Evolutionary conservation across 2,888 invertebrate genomes (phyloP).

Genomic region (Oxycera nigricornis): DNA sequence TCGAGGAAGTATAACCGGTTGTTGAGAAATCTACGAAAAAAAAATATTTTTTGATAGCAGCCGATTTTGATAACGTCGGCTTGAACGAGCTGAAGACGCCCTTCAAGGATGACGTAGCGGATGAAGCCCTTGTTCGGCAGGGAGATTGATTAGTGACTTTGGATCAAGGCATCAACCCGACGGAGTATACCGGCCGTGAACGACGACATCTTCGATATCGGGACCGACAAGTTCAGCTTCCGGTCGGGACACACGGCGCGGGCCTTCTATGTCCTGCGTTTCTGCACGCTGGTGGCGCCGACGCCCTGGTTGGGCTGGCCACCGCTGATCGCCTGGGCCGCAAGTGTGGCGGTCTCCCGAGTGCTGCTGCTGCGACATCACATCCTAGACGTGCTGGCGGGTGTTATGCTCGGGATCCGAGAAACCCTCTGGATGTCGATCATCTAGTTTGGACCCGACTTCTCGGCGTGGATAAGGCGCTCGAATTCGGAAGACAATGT

Average conservation of each 20-base stretch:
- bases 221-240: conserved; percentile 89
- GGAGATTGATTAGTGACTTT: too few relatives aligned
- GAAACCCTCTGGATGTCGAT: conserved; percentile 71
- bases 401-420: conserved; percentile 74
- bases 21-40: too few relatives aligned
- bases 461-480: conserved; percentile 60
- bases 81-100: too few relatives aligned
- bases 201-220: conserved; percentile 74
- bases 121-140: too few relatives aligned
- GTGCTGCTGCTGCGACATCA: conserved; percentile 86
- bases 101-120: too few relatives aligned
- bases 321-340: conserved; percentile 77
- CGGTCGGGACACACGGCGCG: conserved; percentile 95
- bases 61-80: too few relatives aligned
- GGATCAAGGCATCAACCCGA: conserved; percentile 78
- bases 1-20: too few relatives aligned
- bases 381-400: conserved; percentile 82
- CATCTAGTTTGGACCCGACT: conserved; percentile 74
- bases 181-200: conserved; percentile 77
- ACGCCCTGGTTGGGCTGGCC: conserved; percentile 68
- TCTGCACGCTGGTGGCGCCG: conserved; percentile 73
- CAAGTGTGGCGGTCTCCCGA: conserved; percentile 78
- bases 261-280: conserved; percentile 76
- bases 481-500: conserved; percentile 54
- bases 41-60: too few relatives aligned